Evolutionary conservation across 1,140 invertebrate genomes (phyloP).

Genomic region (Zaprionus vittiger): DNA sequence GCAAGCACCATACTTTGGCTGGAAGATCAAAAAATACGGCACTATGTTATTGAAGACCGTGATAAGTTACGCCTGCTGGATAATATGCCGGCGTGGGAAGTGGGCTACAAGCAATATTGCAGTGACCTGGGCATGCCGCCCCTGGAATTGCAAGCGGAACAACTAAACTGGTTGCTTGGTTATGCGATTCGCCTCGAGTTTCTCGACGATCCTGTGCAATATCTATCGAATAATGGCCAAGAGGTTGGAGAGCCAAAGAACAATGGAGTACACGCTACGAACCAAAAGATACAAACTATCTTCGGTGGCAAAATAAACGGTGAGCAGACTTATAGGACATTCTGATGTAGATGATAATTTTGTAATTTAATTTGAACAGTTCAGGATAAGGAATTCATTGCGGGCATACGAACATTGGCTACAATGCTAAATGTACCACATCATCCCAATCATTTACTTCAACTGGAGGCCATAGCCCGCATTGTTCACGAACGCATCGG

Average conservation of each 20-base stretch:
- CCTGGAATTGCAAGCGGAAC: constrained; percentile 85
- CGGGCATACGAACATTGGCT: constrained; percentile 91
- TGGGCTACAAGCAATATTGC: constrained; percentile 91
- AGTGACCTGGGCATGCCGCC: constrained; percentile 89
- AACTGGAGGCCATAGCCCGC: constrained; percentile 90
- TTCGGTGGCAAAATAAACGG: constrained; percentile 83
- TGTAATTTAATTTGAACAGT: constrained; percentile 86
- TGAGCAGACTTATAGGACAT: constrained; percentile 66
- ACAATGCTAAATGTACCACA: constrained; percentile 91
- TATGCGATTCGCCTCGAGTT: constrained; percentile 93
- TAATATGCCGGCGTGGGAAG: constrained; percentile 88
- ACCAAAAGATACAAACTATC: constrained; percentile 54
- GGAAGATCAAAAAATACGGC: constrained; percentile 97
- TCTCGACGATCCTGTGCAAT: constrained; percentile 90
- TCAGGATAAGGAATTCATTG: constrained; percentile 92
- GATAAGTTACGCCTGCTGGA: constrained; percentile 87
- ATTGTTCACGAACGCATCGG: constrained; percentile 89
- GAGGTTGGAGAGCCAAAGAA: constrained; percentile 85
- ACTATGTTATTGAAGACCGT: constrained; percentile 94
- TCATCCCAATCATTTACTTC: constrained; percentile 92
- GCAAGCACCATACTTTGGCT: constrained; percentile 94
- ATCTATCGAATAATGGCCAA: constrained; percentile 88
- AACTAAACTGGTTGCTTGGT: constrained; percentile 94
- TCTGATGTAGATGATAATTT: constrained; percentile 17
- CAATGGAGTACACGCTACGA: constrained; percentile 59